Base-by-base conservation (phyloP, 2,113 vertebrate genomes). In the Ageneiosus marmoratus region DNA sequence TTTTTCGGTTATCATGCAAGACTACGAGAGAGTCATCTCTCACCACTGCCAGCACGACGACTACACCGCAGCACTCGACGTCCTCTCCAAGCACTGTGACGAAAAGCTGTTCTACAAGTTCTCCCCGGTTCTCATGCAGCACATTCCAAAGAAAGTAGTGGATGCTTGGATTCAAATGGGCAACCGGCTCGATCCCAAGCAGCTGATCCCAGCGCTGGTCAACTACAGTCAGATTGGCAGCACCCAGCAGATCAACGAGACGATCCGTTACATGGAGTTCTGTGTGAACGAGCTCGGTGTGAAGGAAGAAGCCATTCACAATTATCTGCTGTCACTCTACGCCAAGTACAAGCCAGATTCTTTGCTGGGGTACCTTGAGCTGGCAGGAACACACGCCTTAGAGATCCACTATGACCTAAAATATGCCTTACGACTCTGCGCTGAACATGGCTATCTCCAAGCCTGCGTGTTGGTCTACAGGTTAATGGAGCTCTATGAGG, bases 181-280 rank as follows among this genome's bases (percentile, higher is more conserved):
- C 55, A 95, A 94, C 46, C 94, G 93, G 51, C 93, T 99, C 86
- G 96, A 98, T 86, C 96, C 98, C 0, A 97, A 97, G 89, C 96
- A 96, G 84, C 96, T 99, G 83, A 99, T 99, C 83, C 98, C 98
- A 6, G 98, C 98, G 10, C 94, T 99, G 83, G 98, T 99, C 91
- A 99, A 98, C 93, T 99, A 98, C 63, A 98, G 97, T 90, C 98
- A 99, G 91, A 96, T 96, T 85, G 97, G 95, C 0, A 96, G 96
- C 91, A 95, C 95, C 0, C 95, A 98, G 89, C 97, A 99, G 93
- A 97, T 98, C 88, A 96, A 94, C 2, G 96, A 99, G 88, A 98
- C 98, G 74, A 96, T 98, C 88, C 95, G 98, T 50, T 99, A 99
- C 84, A 97, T 99, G 96, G 97, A 99, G 89, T 99, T 99, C 91